Base-by-base conservation (phyloP, 2,888 invertebrate species). In the Anthrax anthrax region DNA sequence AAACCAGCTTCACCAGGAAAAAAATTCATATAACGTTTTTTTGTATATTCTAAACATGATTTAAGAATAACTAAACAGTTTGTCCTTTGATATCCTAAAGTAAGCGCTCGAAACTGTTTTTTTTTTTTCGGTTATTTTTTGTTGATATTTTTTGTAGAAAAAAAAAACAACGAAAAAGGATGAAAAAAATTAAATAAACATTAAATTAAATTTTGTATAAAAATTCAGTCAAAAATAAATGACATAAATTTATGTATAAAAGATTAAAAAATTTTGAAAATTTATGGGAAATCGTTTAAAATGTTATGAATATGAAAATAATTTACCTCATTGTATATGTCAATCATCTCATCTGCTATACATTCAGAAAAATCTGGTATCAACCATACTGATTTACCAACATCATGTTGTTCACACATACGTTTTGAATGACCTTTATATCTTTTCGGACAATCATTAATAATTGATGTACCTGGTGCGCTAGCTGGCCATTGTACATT, bases 281-380 rank as follows among this genome's bases (percentile, higher is more conserved):
- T n/a, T n/a, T n/a, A n/a, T n/a, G n/a, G n/a, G n/a, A n/a, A n/a
- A n/a, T n/a, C n/a, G n/a, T n/a, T n/a, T n/a, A n/a, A n/a, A n/a
- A n/a, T n/a, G n/a, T n/a, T n/a, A n/a, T n/a, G n/a, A n/a, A n/a
- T n/a, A n/a, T n/a, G n/a, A 12, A 10, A 29, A 10, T 37, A 40
- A 60, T 67, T 67, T 64, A 81, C 81, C 67, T 77, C 74, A 55
- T 77, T 73, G 58, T 78, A 79, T 51, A 80, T 76, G 55, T 74
- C 67, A 44, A 74, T 65, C 29, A 84, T 62, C 2, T 78, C 73
- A 56, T 80, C 76, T 27, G 80, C 75, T 19, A 81, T 70, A 59
- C 88, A 88, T 18, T 72, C 72, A 2, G 84, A 82, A 60, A 84
- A 87, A 62, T 87, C 84, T 0, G 87, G 82, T 39, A 73, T 64